Evolutionary conservation across 2,113 vertebrate genomes (phyloP).

Genomic region (Heliornis fulica): DNA sequence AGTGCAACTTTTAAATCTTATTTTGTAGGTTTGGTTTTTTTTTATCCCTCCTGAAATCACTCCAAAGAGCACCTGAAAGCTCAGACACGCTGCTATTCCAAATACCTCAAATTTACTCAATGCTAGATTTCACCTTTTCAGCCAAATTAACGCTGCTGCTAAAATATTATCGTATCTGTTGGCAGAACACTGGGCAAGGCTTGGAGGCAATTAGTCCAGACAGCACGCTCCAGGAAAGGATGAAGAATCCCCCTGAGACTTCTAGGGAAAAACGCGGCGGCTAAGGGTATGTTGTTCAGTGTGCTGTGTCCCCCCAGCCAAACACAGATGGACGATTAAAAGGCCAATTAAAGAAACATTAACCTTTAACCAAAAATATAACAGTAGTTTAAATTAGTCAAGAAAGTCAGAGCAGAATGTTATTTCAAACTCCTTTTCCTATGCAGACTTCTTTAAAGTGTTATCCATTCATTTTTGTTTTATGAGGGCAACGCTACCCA

Average conservation of each 20-base stretch:
- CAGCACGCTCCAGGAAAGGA: background rate
- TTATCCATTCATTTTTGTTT: conserved; percentile 50
- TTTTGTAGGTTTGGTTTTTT: background rate
- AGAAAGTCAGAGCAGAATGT: conserved; percentile 31
- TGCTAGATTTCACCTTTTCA: background rate
- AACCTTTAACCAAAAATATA: conserved; percentile 64
- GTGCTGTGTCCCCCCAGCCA: background rate
- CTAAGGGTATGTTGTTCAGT: background rate
- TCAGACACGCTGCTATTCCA: background rate
- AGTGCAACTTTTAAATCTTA: background rate
- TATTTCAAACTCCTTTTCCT: conserved; percentile 60
- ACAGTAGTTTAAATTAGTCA: conserved; percentile 64
- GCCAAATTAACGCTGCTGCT: background rate
- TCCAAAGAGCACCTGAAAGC: background rate
- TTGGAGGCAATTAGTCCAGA: background rate
- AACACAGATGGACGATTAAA: conserved; percentile 46
- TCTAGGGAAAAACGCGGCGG: background rate
- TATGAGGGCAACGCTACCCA: conserved; percentile 50
- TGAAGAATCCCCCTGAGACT: background rate
- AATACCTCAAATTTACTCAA: background rate
- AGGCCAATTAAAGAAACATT: conserved; percentile 59
- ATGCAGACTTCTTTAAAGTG: conserved; percentile 15
- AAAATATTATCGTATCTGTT: background rate
- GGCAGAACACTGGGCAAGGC: background rate
- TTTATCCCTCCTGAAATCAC: background rate